A percentile compares a stretch with the other conserved stretches of the same genome.
These are phyloP conservation scores for Podarcis lilfordi DNA, from an alignment of 2,797 vertebrate genomes.

Conservation along the genomic window DNA sequence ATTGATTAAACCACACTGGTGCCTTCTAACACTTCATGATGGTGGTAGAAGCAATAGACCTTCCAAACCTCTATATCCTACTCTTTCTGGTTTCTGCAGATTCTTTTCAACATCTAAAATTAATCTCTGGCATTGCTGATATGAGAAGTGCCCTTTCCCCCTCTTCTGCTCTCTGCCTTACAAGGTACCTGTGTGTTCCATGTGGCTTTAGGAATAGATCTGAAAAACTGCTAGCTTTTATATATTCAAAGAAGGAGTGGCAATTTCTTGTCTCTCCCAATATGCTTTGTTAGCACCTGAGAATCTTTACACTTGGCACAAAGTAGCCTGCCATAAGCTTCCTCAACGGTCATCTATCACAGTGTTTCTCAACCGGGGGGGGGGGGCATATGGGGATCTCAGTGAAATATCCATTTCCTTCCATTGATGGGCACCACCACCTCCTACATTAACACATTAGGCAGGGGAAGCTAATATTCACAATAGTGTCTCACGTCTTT, in stretches of 20 bases:
- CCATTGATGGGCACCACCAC: too few relatives aligned
- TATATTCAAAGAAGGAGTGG: neutral
- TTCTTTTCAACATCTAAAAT: neutral
- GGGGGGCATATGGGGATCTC: too few relatives aligned
- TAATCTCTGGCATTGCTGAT: neutral
- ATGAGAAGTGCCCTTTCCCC: too few relatives aligned
- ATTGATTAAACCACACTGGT: neutral
- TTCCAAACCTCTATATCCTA: neutral
- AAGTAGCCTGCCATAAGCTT: neutral
- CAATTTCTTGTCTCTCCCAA: neutral
- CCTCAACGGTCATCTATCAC: too few relatives aligned
- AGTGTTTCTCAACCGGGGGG: too few relatives aligned
- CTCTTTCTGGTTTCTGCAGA: neutral
- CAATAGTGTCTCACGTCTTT: too few relatives aligned
- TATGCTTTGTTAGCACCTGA: neutral
- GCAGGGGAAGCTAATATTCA: too few relatives aligned
- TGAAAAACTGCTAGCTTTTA: neutral
- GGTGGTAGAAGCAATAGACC: neutral
- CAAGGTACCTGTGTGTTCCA: too few relatives aligned
- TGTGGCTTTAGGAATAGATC: too few relatives aligned
- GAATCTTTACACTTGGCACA: neutral
- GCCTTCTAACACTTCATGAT: neutral
- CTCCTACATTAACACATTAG: too few relatives aligned
- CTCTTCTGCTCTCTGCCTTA: too few relatives aligned
- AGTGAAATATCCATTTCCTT: too few relatives aligned